Conservation (phyloP, 1,140 invertebrate genomes). For the Hycleus phaleratus region DNA sequence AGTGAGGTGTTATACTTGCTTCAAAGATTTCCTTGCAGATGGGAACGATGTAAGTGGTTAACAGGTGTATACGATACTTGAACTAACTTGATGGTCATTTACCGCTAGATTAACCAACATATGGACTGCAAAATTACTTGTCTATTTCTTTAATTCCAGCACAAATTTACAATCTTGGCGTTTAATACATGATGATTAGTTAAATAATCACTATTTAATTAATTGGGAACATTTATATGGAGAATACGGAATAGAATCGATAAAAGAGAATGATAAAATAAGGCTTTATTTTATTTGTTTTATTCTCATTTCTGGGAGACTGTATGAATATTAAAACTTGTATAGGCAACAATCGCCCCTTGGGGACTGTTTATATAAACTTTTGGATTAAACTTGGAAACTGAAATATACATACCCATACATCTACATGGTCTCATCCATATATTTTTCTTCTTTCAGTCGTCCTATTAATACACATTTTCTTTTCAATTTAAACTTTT, state of each 20-base stretch:
- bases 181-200: too few species aligned
- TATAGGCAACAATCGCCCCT: slow-evolving; percentile 12
- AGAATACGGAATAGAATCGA: not conserved
- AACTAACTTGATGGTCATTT: slow-evolving; percentile 23
- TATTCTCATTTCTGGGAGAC: slow-evolving; percentile 14
- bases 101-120: slow-evolving; percentile 24
- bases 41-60: slow-evolving; percentile 23
- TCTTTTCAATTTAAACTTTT: slow-evolving; percentile 6
- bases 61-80: slow-evolving; percentile 21
- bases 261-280: slow-evolving; percentile 5
- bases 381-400: slow-evolving; percentile 15
- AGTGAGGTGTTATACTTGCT: slow-evolving; percentile 1
- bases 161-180: not conserved
- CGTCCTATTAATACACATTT: not conserved
- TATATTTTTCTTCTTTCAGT: slow-evolving; percentile 6
- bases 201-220: not conserved
- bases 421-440: too few species aligned
- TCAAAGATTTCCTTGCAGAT: slow-evolving; percentile 9
- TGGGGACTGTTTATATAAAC: slow-evolving; percentile 13
- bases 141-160: slow-evolving; percentile 12
- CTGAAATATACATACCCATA: not conserved
- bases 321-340: slow-evolving; percentile 20
- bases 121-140: slow-evolving; percentile 22
- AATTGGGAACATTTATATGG: not conserved
- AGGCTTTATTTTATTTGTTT: slow-evolving; percentile 18